Evolutionary conservation across 2,797 vertebrate genomes (phyloP).

Genomic region (Gila robusta): DNA sequence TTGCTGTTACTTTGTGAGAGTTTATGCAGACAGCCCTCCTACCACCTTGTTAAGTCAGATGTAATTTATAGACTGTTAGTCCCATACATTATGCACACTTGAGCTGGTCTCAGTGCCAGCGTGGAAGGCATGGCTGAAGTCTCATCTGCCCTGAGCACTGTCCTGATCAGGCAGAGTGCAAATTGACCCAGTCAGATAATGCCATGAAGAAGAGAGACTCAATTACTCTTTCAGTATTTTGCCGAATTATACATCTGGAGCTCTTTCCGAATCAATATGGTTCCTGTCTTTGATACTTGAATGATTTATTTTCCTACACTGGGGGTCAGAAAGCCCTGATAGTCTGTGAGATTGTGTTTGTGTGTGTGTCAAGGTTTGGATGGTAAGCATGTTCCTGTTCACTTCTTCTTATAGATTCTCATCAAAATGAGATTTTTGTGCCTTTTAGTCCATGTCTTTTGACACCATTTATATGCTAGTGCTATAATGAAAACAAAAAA

Average conservation of each 20-base stretch:
- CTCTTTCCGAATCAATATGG: slow-evolving; percentile 9
- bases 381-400: neutral
- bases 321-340: slow-evolving; percentile 31
- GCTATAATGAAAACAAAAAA: too few species aligned
- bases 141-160: slow-evolving; percentile 25
- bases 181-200: slow-evolving; percentile 43
- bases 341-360: neutral
- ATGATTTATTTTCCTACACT: neutral
- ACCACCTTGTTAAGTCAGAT: neutral
- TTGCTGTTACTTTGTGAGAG: slow-evolving; percentile 12
- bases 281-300: neutral
- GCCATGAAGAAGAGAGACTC: slow-evolving; percentile 35
- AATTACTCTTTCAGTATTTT: slow-evolving; percentile 41
- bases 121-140: neutral
- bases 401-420: neutral
- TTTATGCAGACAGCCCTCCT: slow-evolving; percentile 12
- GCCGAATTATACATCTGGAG: slow-evolving; percentile 37
- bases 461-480: neutral
- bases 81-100: slow-evolving; percentile 19
- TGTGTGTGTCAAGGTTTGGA: neutral
- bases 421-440: neutral
- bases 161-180: slow-evolving; percentile 26
- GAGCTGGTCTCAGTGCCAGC: neutral
- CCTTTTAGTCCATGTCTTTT: neutral
- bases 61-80: slow-evolving; percentile 9